Evolutionary conservation across 2,113 vertebrate species (phyloP).

Genomic region (Silurus glanis): DNA sequence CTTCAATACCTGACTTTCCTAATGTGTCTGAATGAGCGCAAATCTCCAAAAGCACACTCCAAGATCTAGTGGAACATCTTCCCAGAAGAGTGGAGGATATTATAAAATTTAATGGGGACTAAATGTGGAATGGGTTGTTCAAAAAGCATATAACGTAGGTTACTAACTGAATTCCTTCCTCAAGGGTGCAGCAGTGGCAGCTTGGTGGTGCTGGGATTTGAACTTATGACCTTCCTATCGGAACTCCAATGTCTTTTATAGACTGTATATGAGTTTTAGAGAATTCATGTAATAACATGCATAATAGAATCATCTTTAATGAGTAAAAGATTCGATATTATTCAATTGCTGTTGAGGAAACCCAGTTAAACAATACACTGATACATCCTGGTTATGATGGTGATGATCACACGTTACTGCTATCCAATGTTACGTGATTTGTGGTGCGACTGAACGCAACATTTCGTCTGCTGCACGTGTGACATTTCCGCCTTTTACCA

Average conservation of each 20-base stretch:
- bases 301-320: not conserved
- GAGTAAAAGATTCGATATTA: not conserved
- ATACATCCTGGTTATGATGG: not conserved
- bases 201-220: no score
- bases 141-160: no score
- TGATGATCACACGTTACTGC: not conserved
- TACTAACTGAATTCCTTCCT: no score
- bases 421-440: not conserved
- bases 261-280: not conserved
- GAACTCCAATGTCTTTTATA: not conserved
- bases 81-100: no score
- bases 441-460: not conserved
- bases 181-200: no score
- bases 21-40: no score
- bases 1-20: no score
- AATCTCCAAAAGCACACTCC: no score
- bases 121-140: no score
- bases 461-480: slow-evolving; percentile 26
- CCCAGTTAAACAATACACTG: not conserved
- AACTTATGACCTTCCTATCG: no score
- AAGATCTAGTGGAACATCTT: no score
- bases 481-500: slow-evolving; percentile 15
- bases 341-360: not conserved
- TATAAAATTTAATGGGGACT: no score
- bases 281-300: not conserved